Evolutionary conservation across 2,113 vertebrate species (phyloP).

Genomic region (human): DNA sequence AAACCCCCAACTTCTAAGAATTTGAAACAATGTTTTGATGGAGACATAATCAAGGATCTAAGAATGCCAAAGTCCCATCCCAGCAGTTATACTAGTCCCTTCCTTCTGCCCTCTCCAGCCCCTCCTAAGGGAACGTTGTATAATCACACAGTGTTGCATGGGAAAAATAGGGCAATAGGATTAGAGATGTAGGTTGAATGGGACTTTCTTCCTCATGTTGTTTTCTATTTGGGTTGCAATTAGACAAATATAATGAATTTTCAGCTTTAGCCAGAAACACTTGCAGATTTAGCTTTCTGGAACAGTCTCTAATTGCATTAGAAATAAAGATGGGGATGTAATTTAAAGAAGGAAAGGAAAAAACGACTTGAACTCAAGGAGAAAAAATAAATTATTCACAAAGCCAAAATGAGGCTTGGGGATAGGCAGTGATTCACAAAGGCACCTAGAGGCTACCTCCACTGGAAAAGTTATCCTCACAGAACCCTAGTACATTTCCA

Average conservation of each 20-base stretch:
- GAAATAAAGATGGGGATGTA: conserved; percentile 42
- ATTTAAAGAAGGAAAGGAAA: conserved; percentile 37
- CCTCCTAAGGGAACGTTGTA: not conserved
- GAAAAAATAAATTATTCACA: conserved; percentile 26
- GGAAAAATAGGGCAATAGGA: conserved; percentile 20
- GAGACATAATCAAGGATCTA: not conserved
- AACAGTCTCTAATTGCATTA: conserved; percentile 65
- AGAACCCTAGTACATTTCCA: not conserved
- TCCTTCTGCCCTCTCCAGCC: not conserved
- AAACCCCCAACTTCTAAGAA: not conserved
- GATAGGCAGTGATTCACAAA: not conserved
- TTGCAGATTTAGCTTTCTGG: conserved; percentile 60
- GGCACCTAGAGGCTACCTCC: not conserved
- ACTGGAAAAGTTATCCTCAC: not conserved
- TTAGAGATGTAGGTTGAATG: conserved; percentile 19
- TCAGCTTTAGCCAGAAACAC: conserved; percentile 52
- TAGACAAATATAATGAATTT: conserved; percentile 60
- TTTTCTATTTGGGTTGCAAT: conserved; percentile 56
- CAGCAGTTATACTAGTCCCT: not conserved
- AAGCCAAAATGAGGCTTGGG: not conserved
- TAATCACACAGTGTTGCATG: not conserved
- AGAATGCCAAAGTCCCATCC: not conserved
- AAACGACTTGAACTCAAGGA: not conserved
- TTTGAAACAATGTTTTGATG: not conserved
- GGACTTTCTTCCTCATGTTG: conserved; percentile 8